Evolutionary conservation across 2,797 vertebrate genomes (phyloP).

Genomic region (Arremon brunneinucha): DNA sequence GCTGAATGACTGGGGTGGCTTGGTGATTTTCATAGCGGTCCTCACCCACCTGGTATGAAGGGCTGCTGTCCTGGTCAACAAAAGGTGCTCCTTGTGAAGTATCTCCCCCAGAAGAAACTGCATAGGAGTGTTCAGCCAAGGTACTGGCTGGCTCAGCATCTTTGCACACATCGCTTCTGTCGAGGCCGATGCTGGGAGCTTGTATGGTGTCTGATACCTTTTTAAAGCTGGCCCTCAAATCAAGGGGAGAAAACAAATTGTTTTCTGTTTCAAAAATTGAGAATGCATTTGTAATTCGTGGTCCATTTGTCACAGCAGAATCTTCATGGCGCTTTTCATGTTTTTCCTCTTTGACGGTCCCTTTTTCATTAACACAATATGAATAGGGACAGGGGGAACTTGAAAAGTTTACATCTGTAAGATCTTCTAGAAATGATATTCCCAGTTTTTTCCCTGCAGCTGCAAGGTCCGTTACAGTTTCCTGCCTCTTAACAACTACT

Average conservation of each 20-base stretch:
- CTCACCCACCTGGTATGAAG: conserved; percentile 33
- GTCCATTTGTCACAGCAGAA: conserved; percentile 83
- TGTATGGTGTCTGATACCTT: conserved; percentile 80
- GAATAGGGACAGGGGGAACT: conserved; percentile 69
- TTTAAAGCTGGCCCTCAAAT: conserved; percentile 81
- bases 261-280: conserved; percentile 92
- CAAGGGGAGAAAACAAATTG: conserved; percentile 88
- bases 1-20: conserved; percentile 41
- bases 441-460: conserved; percentile 94
- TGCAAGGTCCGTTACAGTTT: conserved; percentile 84
- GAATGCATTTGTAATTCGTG: conserved; percentile 97
- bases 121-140: conserved; percentile 94
- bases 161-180: conserved; percentile 66
- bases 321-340: conserved; percentile 84
- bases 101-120: conserved; percentile 80
- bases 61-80: conserved; percentile 17
- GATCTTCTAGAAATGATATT: conserved; percentile 95
- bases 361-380: conserved; percentile 75
- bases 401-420: conserved; percentile 77
- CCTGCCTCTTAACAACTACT: conserved; percentile 80
- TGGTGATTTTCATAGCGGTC: conserved; percentile 49
- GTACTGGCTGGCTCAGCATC: conserved; percentile 85
- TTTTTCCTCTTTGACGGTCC: conserved; percentile 82
- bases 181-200: conserved; percentile 66
- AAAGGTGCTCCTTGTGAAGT: conserved; percentile 63